Evolutionary conservation across 2,113 vertebrate species (phyloP), one percentile per base, ranked within the genome.

Genomic region (Tyrannus savana): DNA sequence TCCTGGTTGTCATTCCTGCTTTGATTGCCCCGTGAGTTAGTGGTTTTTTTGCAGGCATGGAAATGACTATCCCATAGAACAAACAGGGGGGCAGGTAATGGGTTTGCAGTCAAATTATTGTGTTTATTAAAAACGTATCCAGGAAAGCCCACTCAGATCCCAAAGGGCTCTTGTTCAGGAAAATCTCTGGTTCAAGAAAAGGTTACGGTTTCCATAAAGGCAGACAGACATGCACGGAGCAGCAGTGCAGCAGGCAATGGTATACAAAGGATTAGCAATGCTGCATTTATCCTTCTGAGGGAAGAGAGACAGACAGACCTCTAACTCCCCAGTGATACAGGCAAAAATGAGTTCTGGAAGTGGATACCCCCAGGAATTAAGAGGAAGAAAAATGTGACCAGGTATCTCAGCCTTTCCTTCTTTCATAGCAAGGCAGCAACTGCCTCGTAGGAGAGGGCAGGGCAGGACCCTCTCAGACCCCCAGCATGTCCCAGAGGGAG

Each of bases 91-190:
- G 37, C 19, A 60, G 68, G 73, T 76, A 90, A 88, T 89, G 82
- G 71, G 59, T 76, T 86, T 71, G 35, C 80, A 91, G 94, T 86
- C 87, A 87, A 89, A 93, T 90, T 82, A 89, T 77, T 96, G 82
- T 95, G 88, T 94, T 97, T 96, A 97, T 95, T 95, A 93, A 97
- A 95, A 95, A 94, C 81, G 17, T 84, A 84, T 87, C 94, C 84
- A 91, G 93, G 87, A 95, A 97, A 91, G 79, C 87, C 92, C 92
- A 84, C 55, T 91, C 52, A 55, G 78, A 87, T 90, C 87, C 63
- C 76, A 60, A 42, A 72, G 58, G 82, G 52, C 82, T 95, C 84
- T 76, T 19, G 59, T 11, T 94, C 94, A 94, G 95, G 85, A 97
- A 97, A 94, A 90, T 59, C 87, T 90, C 76, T 74, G 92, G 92